Conservation (phyloP, 2,888 invertebrate species). For the Nudaria mundana region DNA sequence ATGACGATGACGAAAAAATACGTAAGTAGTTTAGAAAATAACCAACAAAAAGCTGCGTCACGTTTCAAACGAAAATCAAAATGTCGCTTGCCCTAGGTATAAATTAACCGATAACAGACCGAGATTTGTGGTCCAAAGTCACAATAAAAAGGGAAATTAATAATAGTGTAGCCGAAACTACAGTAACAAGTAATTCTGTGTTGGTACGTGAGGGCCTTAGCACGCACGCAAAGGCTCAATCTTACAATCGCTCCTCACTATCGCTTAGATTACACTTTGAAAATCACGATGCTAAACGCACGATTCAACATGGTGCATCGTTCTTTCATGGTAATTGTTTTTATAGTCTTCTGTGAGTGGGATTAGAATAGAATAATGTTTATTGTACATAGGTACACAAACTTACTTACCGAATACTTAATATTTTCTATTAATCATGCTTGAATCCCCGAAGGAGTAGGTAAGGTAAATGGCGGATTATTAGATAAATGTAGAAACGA, state of each 20-base stretch:
- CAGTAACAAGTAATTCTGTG: constrained; percentile 10
- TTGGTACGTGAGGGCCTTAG: constrained; percentile 12
- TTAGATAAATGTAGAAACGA: too few species aligned
- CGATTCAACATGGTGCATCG: constrained; percentile 23
- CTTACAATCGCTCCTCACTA: constrained; percentile 52
- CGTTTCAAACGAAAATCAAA: background rate
- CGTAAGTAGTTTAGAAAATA: too few species aligned
- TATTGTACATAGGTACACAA: too few species aligned
- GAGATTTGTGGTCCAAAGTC: constrained; percentile 22
- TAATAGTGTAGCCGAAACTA: constrained; percentile 24
- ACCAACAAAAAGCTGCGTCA: background rate
- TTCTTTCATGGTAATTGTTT: background rate
- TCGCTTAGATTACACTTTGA: constrained; percentile 54
- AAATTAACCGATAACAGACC: constrained; percentile 14
- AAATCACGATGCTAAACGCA: constrained; percentile 37
- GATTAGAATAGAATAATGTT: too few species aligned
- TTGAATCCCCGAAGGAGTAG: too few species aligned
- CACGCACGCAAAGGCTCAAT: constrained; percentile 64
- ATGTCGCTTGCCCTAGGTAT: constrained; percentile 6
- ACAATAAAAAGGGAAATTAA: constrained; percentile 28
- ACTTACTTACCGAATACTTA: too few species aligned
- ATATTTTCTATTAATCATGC: too few species aligned
- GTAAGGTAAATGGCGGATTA: too few species aligned
- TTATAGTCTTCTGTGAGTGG: background rate
- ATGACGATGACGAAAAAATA: too few species aligned